Conservation (phyloP, 2,113 vertebrate genomes). For the Phrynosoma platyrhinos region DNA sequence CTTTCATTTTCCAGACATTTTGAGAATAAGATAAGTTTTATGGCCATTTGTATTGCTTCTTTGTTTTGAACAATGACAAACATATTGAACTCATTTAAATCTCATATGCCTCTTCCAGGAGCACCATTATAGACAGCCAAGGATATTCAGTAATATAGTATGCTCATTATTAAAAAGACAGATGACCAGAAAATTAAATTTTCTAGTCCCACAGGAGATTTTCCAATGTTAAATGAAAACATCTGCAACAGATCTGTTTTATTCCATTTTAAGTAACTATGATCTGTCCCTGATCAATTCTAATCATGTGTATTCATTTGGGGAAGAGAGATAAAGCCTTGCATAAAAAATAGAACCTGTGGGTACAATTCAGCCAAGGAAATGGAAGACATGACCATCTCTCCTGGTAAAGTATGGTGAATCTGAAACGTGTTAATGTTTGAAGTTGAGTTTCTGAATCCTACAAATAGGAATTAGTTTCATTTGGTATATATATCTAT, state of each 20-base stretch:
- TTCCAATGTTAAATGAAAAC: conserved; percentile 60
- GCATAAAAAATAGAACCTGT: conserved; percentile 46
- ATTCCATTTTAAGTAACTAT: conserved; percentile 58
- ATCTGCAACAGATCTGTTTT: conserved; percentile 61
- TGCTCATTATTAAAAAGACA: conserved; percentile 60
- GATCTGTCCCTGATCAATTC: conserved; percentile 46
- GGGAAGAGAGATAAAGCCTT: conserved; percentile 34
- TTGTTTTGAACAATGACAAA: conserved; percentile 23
- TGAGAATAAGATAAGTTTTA: not conserved
- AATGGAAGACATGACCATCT: not conserved
- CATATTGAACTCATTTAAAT: conserved; percentile 32
- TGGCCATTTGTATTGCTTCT: not conserved
- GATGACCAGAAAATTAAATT: conserved; percentile 67
- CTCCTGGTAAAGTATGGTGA: not conserved
- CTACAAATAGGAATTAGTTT: not conserved
- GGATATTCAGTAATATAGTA: conserved; percentile 61
- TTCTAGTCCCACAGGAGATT: conserved; percentile 45
- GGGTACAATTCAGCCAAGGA: conserved; percentile 31
- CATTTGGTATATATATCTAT: not conserved
- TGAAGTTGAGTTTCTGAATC: not conserved
- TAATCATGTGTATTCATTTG: conserved; percentile 1
- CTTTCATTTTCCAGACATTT: not conserved
- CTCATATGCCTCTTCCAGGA: conserved; percentile 44
- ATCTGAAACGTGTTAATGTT: not conserved
- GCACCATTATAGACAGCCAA: conserved; percentile 47